These are phyloP conservation scores for Magallana angulata DNA, from an alignment of 1,140 invertebrate genomes.

Conservation along the genomic window DNA sequence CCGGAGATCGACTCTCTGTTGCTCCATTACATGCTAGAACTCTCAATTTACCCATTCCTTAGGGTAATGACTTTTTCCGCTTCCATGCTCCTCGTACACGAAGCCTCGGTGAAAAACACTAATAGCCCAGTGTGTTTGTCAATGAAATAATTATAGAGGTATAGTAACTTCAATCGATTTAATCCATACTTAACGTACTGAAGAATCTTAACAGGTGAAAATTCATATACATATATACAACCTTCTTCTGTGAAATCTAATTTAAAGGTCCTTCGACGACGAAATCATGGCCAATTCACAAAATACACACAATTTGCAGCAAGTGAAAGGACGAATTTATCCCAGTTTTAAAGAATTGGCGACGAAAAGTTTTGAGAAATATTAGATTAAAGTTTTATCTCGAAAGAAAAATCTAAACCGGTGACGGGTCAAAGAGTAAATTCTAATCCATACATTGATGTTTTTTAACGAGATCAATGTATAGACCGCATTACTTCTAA, in stretches of 20 bases:
- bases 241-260: constrained; percentile 29
- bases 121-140: constrained; percentile 24
- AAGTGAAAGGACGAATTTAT: constrained; percentile 28
- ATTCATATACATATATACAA: constrained; percentile 4
- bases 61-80: constrained; percentile 23
- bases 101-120: not conserved
- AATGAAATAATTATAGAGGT: constrained; percentile 29
- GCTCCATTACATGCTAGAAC: constrained; percentile 8
- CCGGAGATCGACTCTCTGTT: not conserved
- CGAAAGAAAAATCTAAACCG: not conserved
- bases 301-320: constrained; percentile 19
- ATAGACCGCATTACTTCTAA: constrained; percentile 1
- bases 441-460: not conserved
- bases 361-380: constrained; percentile 38
- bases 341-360: constrained; percentile 16
- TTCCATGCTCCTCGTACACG: constrained; percentile 2
- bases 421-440: not conserved
- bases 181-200: constrained; percentile 13
- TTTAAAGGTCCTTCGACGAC: constrained; percentile 29
- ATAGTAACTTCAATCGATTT: constrained; percentile 36
- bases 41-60: constrained; percentile 1
- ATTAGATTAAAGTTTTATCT: constrained; percentile 38
- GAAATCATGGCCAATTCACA: constrained; percentile 11
- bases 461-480: not conserved
- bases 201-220: constrained; percentile 26